Percentiles rank a stretch among this genome's conserved stretches.
phyloP scores from a whole-genome alignment of 2,888 invertebrate genomes.

The Scaptomyza flava region DNA sequence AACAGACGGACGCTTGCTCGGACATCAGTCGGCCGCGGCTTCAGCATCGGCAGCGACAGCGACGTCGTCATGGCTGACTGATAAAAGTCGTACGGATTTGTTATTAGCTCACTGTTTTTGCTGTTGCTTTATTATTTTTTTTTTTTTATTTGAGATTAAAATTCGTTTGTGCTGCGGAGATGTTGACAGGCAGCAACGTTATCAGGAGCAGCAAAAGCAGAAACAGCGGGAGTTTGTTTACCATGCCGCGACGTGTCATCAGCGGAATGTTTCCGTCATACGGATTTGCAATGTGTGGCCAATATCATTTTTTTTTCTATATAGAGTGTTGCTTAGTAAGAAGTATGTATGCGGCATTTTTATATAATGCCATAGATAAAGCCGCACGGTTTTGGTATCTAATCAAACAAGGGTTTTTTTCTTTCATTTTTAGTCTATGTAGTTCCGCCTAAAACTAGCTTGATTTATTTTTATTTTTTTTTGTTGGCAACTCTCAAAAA shows the following conservation, averaged over 20 bases:
- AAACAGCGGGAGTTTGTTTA: slow-evolving; percentile 53
- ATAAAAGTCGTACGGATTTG: slow-evolving; percentile 61
- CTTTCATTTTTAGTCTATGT: background rate
- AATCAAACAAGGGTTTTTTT: background rate
- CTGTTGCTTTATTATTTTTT: slow-evolving; percentile 7
- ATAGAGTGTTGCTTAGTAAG: background rate
- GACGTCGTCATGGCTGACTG: slow-evolving; percentile 59
- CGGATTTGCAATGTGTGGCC: slow-evolving; percentile 23
- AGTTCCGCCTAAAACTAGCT: background rate
- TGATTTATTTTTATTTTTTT: background rate
- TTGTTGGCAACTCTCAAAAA: slow-evolving; percentile 18
- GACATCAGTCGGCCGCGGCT: slow-evolving; percentile 31
- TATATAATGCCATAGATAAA: background rate
- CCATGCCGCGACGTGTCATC: slow-evolving; percentile 51
- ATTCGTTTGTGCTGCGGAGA: slow-evolving; percentile 27
- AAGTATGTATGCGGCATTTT: slow-evolving; percentile 1
- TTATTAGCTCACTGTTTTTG: slow-evolving; percentile 63
- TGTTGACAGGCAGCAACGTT: slow-evolving; percentile 25
- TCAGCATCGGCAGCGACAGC: slow-evolving; percentile 9
- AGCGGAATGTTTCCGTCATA: slow-evolving; percentile 49
- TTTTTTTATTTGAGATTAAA: slow-evolving; percentile 33
- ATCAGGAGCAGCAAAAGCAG: slow-evolving; percentile 20
- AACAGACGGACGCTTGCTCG: slow-evolving; percentile 32
- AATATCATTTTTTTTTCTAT: background rate
- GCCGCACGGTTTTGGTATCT: slow-evolving; percentile 1